Evolutionary conservation across 2,888 invertebrate species (phyloP).

Genomic region (Tridacna gigas): DNA sequence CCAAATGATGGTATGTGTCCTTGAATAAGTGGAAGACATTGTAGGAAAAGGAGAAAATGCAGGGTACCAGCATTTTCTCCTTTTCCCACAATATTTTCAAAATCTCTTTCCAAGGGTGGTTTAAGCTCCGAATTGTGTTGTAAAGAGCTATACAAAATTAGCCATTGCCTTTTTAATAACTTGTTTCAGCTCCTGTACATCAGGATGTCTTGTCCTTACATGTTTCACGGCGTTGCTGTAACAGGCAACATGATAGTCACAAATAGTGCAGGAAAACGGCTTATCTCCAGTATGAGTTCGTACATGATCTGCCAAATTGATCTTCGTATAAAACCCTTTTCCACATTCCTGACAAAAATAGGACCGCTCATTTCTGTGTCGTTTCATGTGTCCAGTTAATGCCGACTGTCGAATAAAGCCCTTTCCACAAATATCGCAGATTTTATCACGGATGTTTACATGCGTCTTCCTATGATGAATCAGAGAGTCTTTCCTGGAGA

Average conservation of each 20-base stretch:
- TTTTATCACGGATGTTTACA: background rate
- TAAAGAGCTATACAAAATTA: too few relatives aligned
- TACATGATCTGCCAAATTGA: background rate
- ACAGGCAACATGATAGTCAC: conserved; percentile 6
- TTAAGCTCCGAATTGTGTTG: too few relatives aligned
- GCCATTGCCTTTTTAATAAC: background rate
- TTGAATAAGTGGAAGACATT: too few relatives aligned
- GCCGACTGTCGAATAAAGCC: background rate
- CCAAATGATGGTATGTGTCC: too few relatives aligned
- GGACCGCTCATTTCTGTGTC: conserved; percentile 18
- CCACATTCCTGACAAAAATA: conserved; percentile 12
- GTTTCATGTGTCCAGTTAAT: conserved; percentile 8
- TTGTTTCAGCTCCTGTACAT: background rate
- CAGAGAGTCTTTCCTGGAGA: background rate
- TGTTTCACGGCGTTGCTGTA: conserved; percentile 9
- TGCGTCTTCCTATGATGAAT: background rate
- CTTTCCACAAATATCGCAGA: conserved; percentile 14
- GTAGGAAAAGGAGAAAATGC: too few relatives aligned
- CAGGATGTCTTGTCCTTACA: background rate
- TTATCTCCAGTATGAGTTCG: conserved; percentile 5
- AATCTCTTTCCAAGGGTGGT: too few relatives aligned
- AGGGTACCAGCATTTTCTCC: too few relatives aligned
- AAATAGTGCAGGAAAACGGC: conserved; percentile 2
- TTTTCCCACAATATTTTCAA: too few relatives aligned
- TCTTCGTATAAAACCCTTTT: conserved; percentile 14